These are phyloP conservation scores for Rhaphigaster nebulosa DNA, from an alignment of 2,888 invertebrate genomes.

Conservation along the genomic window DNA sequence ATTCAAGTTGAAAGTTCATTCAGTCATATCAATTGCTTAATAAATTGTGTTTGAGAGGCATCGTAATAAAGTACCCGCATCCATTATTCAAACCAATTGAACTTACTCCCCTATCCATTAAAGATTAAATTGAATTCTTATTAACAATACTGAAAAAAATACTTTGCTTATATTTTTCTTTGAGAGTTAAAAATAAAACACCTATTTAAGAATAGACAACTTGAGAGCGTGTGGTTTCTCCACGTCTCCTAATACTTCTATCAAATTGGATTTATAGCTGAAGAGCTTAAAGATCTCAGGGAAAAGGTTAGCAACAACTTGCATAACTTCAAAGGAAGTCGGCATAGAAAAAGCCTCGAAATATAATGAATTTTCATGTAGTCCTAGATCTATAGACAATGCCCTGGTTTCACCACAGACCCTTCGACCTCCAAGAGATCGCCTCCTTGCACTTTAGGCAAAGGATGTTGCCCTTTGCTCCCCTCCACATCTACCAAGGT, in stretches of 20 bases:
- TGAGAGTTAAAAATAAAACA: neutral
- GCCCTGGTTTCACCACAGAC: neutral
- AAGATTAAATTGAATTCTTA: neutral
- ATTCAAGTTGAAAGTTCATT: neutral
- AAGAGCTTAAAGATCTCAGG: neutral
- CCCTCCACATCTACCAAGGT: neutral
- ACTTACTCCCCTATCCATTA: neutral
- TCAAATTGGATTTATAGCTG: neutral
- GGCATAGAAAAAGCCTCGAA: neutral
- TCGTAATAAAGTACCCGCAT: neutral
- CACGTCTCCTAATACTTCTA: neutral
- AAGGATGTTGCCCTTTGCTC: constrained; percentile 26
- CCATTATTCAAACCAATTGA: neutral
- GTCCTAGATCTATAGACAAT: neutral
- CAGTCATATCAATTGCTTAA: neutral
- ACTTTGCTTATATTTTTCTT: neutral
- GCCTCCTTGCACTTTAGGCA: neutral
- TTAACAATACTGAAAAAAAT: neutral
- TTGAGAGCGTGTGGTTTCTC: too few relatives aligned
- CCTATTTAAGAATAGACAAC: too few relatives aligned
- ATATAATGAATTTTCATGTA: neutral
- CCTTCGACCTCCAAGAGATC: neutral
- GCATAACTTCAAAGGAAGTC: neutral
- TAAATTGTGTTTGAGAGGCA: neutral
- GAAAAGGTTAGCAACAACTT: neutral